These are phyloP conservation scores for Acrobasis repandana DNA, from an alignment of 2,888 invertebrate species.

Conservation along the genomic window DNA sequence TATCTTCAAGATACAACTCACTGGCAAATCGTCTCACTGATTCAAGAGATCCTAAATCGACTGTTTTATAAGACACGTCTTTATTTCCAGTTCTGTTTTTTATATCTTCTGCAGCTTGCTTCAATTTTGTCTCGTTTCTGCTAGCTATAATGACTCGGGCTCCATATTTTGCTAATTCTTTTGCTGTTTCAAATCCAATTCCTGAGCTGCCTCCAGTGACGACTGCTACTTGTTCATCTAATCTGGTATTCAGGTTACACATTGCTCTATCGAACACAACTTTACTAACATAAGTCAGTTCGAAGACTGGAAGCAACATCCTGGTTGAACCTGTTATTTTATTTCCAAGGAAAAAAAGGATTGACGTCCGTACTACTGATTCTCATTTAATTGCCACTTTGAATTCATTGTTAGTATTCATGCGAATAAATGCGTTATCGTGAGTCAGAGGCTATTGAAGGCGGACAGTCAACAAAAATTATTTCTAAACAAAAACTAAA, in stretches of 20 bases:
- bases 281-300: conserved; percentile 8
- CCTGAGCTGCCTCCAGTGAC: conserved; percentile 73
- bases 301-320: conserved; percentile 27
- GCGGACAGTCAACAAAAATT: neutral
- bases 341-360: conserved; percentile 40
- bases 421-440: neutral
- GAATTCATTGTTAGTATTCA: conserved; percentile 17
- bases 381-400: conserved; percentile 34
- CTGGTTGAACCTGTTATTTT: conserved; percentile 29
- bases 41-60: conserved; percentile 72
- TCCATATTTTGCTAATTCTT: conserved; percentile 69
- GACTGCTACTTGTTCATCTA: conserved; percentile 65
- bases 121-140: conserved; percentile 70
- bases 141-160: conserved; percentile 80
- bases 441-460: neutral
- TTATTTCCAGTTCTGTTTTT: conserved; percentile 55
- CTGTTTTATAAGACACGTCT: conserved; percentile 52
- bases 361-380: conserved; percentile 30
- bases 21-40: conserved; percentile 81
- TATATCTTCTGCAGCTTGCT: conserved; percentile 58
- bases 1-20: conserved; percentile 59
- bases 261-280: conserved; percentile 27
- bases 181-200: conserved; percentile 70
- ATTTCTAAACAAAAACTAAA: neutral
- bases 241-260: conserved; percentile 48